Evolutionary conservation across 2,888 invertebrate species (phyloP), one percentile per base, ranked within the genome.

Genomic region (Hydriomena furcata): DNA sequence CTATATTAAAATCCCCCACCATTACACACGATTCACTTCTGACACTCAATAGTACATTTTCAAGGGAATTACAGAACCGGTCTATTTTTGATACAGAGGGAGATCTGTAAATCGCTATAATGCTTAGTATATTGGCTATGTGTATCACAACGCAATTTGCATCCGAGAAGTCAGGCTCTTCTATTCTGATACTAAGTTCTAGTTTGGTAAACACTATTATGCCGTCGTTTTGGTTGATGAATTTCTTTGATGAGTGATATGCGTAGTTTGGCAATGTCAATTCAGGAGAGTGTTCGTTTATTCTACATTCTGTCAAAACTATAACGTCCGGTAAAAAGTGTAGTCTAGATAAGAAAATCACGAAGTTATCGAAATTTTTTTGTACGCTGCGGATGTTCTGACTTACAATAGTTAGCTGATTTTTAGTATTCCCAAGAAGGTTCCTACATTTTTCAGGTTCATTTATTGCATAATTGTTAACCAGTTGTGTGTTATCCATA

Each of bases 161-260:
- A 13, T 47, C 47, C 1, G 27, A 7, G 10, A 47, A 47, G 0
- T 11, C n/a, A 4, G 47, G 47, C 8, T 47, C 47, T 6, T 1
- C 7, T 7, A 46, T 20, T 17, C 24, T 7, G 1, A 34, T 3
- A 7, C 20, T 32, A 0, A 27, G 2, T 2, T 7, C 46, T 20
- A 8, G 4, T 27, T 40, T 46, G 1, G 23, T 20, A n/a, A 30
- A 46, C 0, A 46, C 13, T 2, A 46, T 17, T 8, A 46, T 20
- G 7, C 46, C 46, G 27, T 46, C 46, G 20, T 46, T 46, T 27
- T 46, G 40, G n/a, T 48, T 48, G 2, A 35, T 27, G 7, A 24
- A 30, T 0, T 35, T 7, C 5, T 12, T 24, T 0, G 48, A 48
- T 5, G 12, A 12, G 8, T 30, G n/a, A n/a, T 23, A 48, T 1